Conservation (phyloP, 1,140 invertebrate genomes). For the Lepidurus packardi region DNA sequence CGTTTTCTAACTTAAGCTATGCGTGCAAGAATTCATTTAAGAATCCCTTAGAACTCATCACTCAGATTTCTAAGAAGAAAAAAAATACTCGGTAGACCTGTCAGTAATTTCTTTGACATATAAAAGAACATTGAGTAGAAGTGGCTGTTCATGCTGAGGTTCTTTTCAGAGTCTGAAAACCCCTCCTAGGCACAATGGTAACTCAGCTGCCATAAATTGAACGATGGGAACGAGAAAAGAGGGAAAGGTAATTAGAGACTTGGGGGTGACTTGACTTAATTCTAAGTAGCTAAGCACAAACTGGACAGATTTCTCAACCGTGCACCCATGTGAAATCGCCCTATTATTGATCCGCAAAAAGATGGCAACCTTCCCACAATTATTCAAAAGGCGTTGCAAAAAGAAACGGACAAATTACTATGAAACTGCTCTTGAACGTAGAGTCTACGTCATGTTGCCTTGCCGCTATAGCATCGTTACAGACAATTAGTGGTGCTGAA, state of each 20-base stretch:
- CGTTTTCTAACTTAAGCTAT: not conserved
- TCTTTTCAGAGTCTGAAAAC: not conserved
- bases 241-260: slow-evolving; percentile 15
- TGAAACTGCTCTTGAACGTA: not conserved
- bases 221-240: slow-evolving; percentile 3
- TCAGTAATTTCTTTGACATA: not conserved
- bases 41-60: not conserved
- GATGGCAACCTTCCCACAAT: not conserved
- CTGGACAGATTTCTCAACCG: not conserved
- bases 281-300: not conserved
- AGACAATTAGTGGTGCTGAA: not conserved
- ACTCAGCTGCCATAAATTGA: slow-evolving; percentile 14
- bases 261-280: slow-evolving; percentile 16
- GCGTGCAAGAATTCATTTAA: not conserved
- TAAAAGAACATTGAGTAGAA: slow-evolving; percentile 10
- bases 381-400: not conserved
- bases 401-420: not conserved
- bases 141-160: slow-evolving; percentile 13
- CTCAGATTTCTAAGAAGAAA: not conserved
- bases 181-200: slow-evolving; percentile 13
- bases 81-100: not conserved
- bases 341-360: not conserved
- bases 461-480: not conserved
- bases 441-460: not conserved
- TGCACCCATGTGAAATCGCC: not conserved